Evolutionary conservation across 2,797 vertebrate genomes (phyloP).

Genomic region (Argya squamiceps): DNA sequence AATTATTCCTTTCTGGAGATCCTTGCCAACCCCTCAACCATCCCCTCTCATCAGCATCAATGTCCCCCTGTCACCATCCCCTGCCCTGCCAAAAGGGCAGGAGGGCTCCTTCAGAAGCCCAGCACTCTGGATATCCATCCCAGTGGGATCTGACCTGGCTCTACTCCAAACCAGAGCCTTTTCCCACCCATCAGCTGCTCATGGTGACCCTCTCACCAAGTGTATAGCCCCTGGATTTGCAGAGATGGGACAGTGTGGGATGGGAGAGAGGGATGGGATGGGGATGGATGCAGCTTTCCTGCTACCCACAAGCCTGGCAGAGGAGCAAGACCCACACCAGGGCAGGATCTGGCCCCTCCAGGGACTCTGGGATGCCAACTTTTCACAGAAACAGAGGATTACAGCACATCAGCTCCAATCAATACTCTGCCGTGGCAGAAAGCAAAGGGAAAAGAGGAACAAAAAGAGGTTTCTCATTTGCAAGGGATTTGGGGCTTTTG

Average conservation of each 20-base stretch:
- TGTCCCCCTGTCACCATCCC: background rate
- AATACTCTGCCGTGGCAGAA: constrained; percentile 28
- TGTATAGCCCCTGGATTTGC: rapidly evolving
- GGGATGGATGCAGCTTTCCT: background rate
- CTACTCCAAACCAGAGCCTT: background rate
- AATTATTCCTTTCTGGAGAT: background rate
- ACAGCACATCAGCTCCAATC: constrained; percentile 59
- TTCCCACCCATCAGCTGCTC: background rate
- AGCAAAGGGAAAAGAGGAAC: background rate
- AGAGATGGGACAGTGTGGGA: background rate
- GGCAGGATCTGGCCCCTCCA: background rate
- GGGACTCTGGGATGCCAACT: constrained; percentile 61
- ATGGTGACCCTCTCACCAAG: rapidly evolving
- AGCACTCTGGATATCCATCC: background rate
- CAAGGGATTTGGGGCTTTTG: constrained; percentile 4
- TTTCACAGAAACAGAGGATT: constrained; percentile 67
- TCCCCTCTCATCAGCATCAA: background rate
- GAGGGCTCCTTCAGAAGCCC: background rate
- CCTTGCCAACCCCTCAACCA: rapidly evolving
- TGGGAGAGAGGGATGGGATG: background rate
- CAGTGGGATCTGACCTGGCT: background rate
- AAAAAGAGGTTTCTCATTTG: constrained; percentile 25
- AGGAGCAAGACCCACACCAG: rapidly evolving
- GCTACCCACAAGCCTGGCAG: background rate
- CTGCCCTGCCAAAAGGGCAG: background rate